Base-by-base conservation (phyloP, 2,888 invertebrate genomes). In the Himalopsyche japonica region DNA sequence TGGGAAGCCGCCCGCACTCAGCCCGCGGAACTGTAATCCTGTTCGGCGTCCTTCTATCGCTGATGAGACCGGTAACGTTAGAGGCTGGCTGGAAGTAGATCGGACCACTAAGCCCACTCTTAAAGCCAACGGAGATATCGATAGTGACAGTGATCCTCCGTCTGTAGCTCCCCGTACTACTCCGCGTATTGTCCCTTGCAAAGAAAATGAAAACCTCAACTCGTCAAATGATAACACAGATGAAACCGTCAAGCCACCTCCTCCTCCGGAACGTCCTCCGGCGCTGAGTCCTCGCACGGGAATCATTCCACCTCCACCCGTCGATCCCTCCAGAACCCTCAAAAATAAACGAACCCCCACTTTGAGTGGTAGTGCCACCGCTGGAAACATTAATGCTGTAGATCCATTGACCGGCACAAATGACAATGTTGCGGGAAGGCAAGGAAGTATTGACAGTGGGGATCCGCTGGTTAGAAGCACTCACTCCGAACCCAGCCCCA, bases 281-380 rank as follows among this genome's bases (percentile, higher is more conserved):
- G 86, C 81, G 76, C 81, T 82, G 15, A 85, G 85, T 37, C 87
- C 86, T 81, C 76, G 87, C 77, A 87, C 57, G 57, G 57, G 57
- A 57, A 57, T 57, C 57, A 20, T 57, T 24, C 57, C 57, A 49
- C 43, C 27, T 82, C 85, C 37, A 78, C 86, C 10, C 79, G 70
- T 37, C 78, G 82, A 10, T 77, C 81, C 32, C 84, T 82, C 87
- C 91, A 91, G 4, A 91, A 91, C 85, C 91, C 92, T 30, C 90
- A 70, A 34, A 27, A 82, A 15, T 37, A 34, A 64, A 20, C 84
- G 57, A 30, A 57, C 57, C 20, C 83, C 57, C 18, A 48, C 20
- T 20, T 12, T 49, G 48, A 49, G 80, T 27, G 48, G 57, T 18
- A 30, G 80, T 24, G n/a, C 57, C 24, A 20, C 49, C 24, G 57